phyloP scores from a whole-genome alignment of 2,888 invertebrate species.

The Macropis europaea region DNA sequence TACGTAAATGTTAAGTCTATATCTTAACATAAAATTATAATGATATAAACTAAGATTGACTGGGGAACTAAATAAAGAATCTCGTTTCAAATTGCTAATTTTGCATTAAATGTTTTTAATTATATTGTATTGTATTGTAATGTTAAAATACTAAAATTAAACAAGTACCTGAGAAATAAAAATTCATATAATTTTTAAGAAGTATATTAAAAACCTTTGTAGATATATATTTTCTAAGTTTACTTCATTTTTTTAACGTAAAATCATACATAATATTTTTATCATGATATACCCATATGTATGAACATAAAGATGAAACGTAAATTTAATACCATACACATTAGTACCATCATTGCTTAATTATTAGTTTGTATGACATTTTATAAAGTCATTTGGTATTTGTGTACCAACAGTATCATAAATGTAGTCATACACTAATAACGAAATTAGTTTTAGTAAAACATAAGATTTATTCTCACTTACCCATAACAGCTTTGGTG shows the following conservation, averaged over 20 bases:
- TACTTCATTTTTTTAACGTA: neutral
- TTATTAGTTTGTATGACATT: too few relatives aligned
- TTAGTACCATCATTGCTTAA: too few relatives aligned
- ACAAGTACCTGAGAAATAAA: conserved; percentile 44
- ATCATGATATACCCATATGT: too few relatives aligned
- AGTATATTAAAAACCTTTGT: neutral
- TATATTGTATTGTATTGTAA: neutral
- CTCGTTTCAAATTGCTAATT: conserved; percentile 24
- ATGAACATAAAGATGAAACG: neutral
- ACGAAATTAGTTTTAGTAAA: neutral
- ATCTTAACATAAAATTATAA: conserved; percentile 1
- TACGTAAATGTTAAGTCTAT: neutral
- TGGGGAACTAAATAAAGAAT: conserved; percentile 34
- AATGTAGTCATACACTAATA: neutral
- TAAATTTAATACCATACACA: too few relatives aligned
- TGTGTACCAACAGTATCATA: neutral
- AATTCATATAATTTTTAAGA: conserved; percentile 6
- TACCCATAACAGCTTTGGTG: conserved; percentile 64
- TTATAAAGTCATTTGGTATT: neutral
- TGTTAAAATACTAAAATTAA: conserved; percentile 6
- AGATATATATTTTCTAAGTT: neutral
- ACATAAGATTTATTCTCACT: conserved; percentile 51
- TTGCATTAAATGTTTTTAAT: conserved; percentile 1
- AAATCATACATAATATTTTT: too few relatives aligned
- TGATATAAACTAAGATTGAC: neutral